Evolutionary conservation across 2,797 vertebrate genomes (phyloP).

Genomic region (Chiroxiphia lanceolata): DNA sequence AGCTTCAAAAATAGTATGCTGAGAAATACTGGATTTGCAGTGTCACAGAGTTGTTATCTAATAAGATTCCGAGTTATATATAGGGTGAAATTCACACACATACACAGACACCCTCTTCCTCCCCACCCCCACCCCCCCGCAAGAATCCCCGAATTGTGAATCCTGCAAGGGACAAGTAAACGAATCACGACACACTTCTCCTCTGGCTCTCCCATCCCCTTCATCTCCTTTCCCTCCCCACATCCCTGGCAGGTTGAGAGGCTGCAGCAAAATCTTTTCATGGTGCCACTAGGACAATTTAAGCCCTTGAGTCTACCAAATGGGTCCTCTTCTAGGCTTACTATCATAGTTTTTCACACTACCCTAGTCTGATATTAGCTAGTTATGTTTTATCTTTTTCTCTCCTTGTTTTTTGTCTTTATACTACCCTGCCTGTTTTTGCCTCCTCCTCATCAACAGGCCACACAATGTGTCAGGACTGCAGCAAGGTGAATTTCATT

Average conservation of each 20-base stretch:
- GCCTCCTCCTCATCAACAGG: neutral
- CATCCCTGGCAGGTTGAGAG: neutral
- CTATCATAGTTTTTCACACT: neutral
- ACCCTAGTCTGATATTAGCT: neutral
- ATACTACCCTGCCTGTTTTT: neutral
- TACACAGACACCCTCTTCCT: neutral
- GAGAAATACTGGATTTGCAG: constrained; percentile 59
- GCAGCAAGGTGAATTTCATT: neutral
- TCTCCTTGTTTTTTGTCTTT: neutral
- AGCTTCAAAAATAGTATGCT: constrained; percentile 59
- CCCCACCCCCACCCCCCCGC: neutral
- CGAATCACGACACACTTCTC: neutral
- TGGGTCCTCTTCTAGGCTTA: neutral
- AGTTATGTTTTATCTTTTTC: neutral
- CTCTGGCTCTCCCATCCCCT: neutral
- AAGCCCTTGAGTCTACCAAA: neutral
- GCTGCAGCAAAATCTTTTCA: neutral
- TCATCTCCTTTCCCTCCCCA: neutral
- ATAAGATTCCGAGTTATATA: constrained; percentile 59
- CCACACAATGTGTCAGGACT: neutral
- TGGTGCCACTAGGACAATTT: neutral
- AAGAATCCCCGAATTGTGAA: neutral
- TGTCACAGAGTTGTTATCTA: constrained; percentile 47
- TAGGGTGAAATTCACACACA: constrained; percentile 48
- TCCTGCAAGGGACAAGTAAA: neutral